Percentiles rank a stretch among this genome's conserved stretches.
These are phyloP conservation scores for Gallinago nigripennis DNA, from an alignment of 2,797 vertebrate species.

Conservation along the genomic window DNA sequence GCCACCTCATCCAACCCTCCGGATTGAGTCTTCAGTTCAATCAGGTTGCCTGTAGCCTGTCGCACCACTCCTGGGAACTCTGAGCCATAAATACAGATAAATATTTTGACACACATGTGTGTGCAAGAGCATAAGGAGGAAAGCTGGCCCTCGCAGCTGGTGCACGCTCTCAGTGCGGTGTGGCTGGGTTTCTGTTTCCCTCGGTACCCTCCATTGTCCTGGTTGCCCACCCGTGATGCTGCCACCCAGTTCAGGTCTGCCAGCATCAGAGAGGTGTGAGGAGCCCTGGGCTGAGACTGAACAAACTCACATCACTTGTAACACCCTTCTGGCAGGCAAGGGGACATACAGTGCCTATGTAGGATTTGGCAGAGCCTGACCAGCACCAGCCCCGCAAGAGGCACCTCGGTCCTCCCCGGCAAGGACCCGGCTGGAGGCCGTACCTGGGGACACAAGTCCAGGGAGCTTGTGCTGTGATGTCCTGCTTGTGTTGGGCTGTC, in stretches of 20 bases:
- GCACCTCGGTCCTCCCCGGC: fast-evolving
- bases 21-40: neutral
- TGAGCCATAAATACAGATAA: fast-evolving
- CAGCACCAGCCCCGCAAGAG: fast-evolving
- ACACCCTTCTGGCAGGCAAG: neutral
- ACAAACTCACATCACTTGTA: neutral
- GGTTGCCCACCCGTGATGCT: fast-evolving
- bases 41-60: neutral
- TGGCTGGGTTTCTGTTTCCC: neutral
- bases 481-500: neutral
- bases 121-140: too few relatives aligned
- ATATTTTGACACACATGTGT: neutral
- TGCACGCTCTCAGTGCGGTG: fast-evolving
- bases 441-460: fast-evolving
- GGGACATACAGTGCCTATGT: fast-evolving
- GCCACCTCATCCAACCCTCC: neutral
- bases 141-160: fast-evolving
- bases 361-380: neutral
- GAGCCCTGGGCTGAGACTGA: neutral
- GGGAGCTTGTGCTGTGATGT: fast-evolving
- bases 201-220: neutral
- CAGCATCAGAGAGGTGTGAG: fast-evolving
- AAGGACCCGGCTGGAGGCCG: neutral
- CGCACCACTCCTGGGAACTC: neutral
- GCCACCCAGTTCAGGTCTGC: fast-evolving